phyloP scores from a whole-genome alignment of 2,797 vertebrate genomes.

The Gymnothorax javanicus region DNA sequence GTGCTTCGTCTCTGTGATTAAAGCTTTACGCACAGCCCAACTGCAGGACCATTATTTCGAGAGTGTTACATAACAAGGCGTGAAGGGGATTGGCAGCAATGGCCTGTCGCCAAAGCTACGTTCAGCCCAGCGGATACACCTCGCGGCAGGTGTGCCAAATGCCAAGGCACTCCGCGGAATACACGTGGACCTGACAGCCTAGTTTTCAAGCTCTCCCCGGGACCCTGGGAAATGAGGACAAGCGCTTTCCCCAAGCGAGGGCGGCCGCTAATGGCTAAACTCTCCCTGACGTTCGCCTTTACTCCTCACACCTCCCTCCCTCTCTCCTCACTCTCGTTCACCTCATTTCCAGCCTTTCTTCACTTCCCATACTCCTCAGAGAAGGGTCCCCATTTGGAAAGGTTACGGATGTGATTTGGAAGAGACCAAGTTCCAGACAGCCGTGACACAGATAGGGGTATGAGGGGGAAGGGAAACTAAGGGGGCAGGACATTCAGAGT shows the following conservation, averaged over 20 bases:
- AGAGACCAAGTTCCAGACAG: constrained; percentile 5
- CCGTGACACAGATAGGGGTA: too few species aligned
- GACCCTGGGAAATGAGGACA: not conserved
- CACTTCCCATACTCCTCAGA: not conserved
- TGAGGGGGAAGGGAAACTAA: too few species aligned
- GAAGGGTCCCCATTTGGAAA: not conserved
- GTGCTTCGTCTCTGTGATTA: not conserved
- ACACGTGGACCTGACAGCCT: not conserved
- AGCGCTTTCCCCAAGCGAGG: not conserved
- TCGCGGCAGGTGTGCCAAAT: not conserved
- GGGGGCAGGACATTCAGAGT: too few species aligned
- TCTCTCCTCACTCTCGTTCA: not conserved
- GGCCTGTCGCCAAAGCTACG: not conserved
- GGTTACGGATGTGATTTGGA: not conserved
- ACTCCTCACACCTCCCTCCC: not conserved
- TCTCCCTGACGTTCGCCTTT: not conserved
- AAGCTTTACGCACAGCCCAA: not conserved
- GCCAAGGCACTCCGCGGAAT: too few species aligned
- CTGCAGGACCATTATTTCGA: not conserved
- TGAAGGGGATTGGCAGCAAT: not conserved
- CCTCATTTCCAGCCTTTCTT: not conserved
- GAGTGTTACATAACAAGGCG: not conserved
- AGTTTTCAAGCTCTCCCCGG: not conserved
- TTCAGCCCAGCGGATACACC: not conserved
- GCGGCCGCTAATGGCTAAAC: not conserved